phyloP scores from a whole-genome alignment of 2,888 invertebrate species.

The Phortica okadai region DNA sequence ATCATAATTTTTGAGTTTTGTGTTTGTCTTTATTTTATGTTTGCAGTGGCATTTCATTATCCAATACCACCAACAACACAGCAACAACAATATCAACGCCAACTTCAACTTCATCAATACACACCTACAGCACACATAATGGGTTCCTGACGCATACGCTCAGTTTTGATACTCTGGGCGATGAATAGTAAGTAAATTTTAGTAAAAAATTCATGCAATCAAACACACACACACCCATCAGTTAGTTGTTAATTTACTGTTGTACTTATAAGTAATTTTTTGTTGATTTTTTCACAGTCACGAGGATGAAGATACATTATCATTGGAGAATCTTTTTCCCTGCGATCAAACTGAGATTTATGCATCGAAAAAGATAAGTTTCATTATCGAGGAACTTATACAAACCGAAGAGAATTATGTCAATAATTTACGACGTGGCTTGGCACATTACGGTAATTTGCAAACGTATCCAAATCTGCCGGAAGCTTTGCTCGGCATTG shows the following conservation, averaged over 20 bases:
- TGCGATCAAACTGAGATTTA: conserved; percentile 74
- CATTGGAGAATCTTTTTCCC: conserved; percentile 73
- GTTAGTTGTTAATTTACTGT: neutral
- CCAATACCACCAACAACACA: conserved; percentile 42
- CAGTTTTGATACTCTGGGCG: conserved; percentile 66
- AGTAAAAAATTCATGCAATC: neutral
- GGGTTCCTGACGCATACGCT: conserved; percentile 63
- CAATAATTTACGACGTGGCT: conserved; percentile 70
- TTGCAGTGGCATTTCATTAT: conserved; percentile 65
- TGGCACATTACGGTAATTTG: conserved; percentile 70
- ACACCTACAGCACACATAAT: conserved; percentile 56
- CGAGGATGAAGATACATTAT: conserved; percentile 73
- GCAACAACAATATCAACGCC: conserved; percentile 45
- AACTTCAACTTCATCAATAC: conserved; percentile 52
- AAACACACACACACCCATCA: neutral
- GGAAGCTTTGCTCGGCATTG: conserved; percentile 62
- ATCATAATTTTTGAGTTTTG: neutral
- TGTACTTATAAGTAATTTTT: conserved; percentile 3
- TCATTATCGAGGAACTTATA: conserved; percentile 75
- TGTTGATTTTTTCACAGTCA: conserved; percentile 54
- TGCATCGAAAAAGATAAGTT: conserved; percentile 73
- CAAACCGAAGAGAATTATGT: conserved; percentile 75
- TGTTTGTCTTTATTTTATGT: neutral
- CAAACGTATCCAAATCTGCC: conserved; percentile 64
- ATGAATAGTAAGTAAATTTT: conserved; percentile 71